phyloP scores from a whole-genome alignment of 23 tunicate genomes.

The Clavelina lepadiformis region DNA sequence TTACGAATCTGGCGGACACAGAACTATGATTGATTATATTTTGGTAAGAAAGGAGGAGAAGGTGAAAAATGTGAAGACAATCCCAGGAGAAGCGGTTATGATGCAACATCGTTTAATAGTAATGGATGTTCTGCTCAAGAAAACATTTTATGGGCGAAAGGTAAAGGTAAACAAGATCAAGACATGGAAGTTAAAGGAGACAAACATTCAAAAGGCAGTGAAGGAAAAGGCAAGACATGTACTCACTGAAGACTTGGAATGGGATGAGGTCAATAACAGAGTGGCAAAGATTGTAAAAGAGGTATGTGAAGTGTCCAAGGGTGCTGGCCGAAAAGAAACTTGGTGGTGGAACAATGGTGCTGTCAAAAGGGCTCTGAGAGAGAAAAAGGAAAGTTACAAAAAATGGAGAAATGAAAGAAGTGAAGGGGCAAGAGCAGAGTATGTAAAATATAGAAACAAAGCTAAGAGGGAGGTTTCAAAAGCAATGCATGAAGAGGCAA shows the following conservation, averaged over 20 bases:
- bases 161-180: neutral
- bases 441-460: no score
- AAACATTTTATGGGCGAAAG: neutral
- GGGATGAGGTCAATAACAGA: slow-evolving; percentile 1
- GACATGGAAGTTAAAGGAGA: neutral
- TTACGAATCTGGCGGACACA: slow-evolving; percentile 10
- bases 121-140: neutral
- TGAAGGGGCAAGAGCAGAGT: no score
- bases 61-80: no score
- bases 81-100: no score
- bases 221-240: slow-evolving; percentile 1
- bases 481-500: no score
- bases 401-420: no score
- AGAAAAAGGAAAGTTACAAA: no score
- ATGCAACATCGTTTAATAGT: neutral
- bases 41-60: slow-evolving; percentile 3
- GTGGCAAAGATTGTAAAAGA: slow-evolving; percentile 11
- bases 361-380: no score
- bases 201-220: neutral
- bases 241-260: slow-evolving; percentile 3
- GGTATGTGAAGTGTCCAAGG: no score
- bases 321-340: no score
- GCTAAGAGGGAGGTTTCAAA: no score
- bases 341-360: no score
- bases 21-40: slow-evolving; percentile 4